These are phyloP conservation scores for Masnerella sp. DNA, from an alignment of 2,888 invertebrate genomes.

Conservation along the genomic window DNA sequence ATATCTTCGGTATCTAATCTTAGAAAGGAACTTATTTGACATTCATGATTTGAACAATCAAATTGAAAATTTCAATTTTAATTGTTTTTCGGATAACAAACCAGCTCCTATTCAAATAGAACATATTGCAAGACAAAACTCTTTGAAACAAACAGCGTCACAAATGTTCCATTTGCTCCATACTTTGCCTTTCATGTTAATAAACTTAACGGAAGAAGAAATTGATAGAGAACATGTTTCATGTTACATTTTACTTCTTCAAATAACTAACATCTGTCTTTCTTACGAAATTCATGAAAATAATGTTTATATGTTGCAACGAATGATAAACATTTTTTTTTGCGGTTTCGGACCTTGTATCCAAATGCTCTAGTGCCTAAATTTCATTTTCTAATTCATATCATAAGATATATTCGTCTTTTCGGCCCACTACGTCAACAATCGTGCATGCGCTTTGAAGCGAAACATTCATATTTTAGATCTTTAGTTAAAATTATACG, in stretches of 20 bases:
- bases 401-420: not conserved
- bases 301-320: not conserved
- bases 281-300: constrained; percentile 13
- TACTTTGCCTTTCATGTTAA: constrained; percentile 14
- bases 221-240: not conserved
- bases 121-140: not conserved
- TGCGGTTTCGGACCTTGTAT: not conserved
- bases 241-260: constrained; percentile 13
- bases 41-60: constrained; percentile 1
- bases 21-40: not conserved
- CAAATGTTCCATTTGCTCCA: constrained; percentile 13
- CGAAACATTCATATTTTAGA: constrained; percentile 23
- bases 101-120: not conserved
- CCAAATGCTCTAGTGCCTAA: not conserved
- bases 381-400: constrained; percentile 4
- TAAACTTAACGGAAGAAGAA: not conserved
- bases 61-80: constrained; percentile 5
- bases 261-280: constrained; percentile 18
- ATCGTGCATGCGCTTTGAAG: constrained; percentile 5
- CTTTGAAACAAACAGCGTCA: constrained; percentile 11
- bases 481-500: constrained; percentile 6
- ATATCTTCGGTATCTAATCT: not conserved
- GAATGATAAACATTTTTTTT: constrained; percentile 2
- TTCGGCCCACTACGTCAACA: constrained; percentile 1
- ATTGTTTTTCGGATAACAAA: constrained; percentile 3